Percentiles rank a stretch among this genome's conserved stretches.
Conservation (phyloP, 2,888 invertebrate species). For the Hecatera dysodea region DNA sequence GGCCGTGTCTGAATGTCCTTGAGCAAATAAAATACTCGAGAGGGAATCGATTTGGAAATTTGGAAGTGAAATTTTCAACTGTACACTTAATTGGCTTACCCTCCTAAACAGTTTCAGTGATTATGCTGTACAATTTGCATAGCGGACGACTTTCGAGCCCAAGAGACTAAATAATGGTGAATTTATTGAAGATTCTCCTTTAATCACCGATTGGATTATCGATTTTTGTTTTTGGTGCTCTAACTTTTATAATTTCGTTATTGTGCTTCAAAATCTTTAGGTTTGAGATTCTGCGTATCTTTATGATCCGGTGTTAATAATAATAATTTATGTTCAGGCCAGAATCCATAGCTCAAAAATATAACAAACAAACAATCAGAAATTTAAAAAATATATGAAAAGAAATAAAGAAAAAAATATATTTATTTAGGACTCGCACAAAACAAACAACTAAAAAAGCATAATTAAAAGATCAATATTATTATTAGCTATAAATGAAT, state of each 20-base stretch:
- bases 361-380: too few species aligned
- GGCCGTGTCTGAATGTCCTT: constrained; percentile 24
- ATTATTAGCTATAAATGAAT: too few species aligned
- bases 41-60: constrained; percentile 73
- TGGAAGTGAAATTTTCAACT: constrained; percentile 83
- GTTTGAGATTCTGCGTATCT: neutral
- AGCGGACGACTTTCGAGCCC: constrained; percentile 66
- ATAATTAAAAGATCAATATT: too few species aligned
- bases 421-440: too few species aligned
- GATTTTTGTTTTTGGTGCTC: constrained; percentile 46
- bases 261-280: constrained; percentile 1
- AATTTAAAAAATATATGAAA: too few species aligned
- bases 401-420: too few species aligned
- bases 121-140: constrained; percentile 83
- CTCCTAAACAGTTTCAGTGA: constrained; percentile 82
- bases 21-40: constrained; percentile 62
- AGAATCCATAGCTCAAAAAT: too few species aligned
- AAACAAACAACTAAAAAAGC: too few species aligned
- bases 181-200: constrained; percentile 48
- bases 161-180: constrained; percentile 53
- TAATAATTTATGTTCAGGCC: too few species aligned
- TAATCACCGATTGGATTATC: constrained; percentile 53
- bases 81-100: constrained; percentile 83
- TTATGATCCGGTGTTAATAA: neutral
- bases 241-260: constrained; percentile 21